A percentile compares a stretch with the other conserved stretches of the same genome.
phyloP scores from a whole-genome alignment of 2,797 vertebrate species.

The Sebastes oblongus region DNA sequence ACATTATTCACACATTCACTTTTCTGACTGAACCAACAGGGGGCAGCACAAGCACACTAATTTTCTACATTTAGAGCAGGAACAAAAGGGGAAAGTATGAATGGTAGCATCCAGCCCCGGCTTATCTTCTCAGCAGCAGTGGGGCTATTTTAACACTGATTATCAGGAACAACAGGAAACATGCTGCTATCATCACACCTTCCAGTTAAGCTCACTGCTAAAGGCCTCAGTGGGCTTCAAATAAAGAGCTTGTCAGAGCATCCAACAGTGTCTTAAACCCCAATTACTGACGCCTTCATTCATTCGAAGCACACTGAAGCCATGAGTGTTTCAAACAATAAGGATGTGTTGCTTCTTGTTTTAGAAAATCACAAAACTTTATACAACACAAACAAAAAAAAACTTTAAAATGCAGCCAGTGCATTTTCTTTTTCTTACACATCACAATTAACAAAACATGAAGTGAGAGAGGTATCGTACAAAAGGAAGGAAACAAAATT shows the following conservation, averaged over 20 bases:
- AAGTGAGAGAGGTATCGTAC: conserved; percentile 1
- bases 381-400: conserved; percentile 35
- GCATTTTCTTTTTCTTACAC: conserved; percentile 39
- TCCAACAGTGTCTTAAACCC: not conserved
- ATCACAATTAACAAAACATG: conserved; percentile 24
- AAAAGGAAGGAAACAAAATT: conserved; percentile 25
- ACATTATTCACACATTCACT: conserved; percentile 39
- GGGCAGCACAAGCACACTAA: conserved; percentile 46
- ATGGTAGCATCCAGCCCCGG: not conserved
- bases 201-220: not conserved
- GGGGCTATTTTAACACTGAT: conserved; percentile 42
- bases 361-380: conserved; percentile 42
- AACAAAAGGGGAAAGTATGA: not conserved
- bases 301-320: not conserved
- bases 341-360: conserved; percentile 19
- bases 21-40: conserved; percentile 50
- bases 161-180: conserved; percentile 30
- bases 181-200: not conserved
- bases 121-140: conserved; percentile 8
- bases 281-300: not conserved
- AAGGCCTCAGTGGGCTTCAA: not conserved
- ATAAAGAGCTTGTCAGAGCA: not conserved
- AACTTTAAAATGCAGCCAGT: conserved; percentile 62
- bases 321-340: not conserved
- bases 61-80: not conserved